Base-by-base conservation (phyloP, 2,113 vertebrate species). In the Pluvialis apricaria region DNA sequence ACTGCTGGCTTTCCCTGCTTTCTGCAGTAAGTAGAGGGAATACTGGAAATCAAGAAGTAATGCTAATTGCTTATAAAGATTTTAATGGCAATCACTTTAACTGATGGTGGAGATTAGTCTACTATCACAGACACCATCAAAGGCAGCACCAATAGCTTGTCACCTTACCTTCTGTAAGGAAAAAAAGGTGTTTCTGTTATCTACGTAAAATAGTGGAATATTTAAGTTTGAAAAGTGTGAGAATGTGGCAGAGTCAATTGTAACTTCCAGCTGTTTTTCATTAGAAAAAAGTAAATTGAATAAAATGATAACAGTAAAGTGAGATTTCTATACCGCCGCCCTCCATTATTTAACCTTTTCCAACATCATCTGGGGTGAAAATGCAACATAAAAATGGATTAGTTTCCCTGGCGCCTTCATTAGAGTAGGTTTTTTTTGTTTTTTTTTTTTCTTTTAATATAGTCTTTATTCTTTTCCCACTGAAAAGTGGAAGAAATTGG, bases 31-130 rank as follows among this genome's bases (percentile, higher is more conserved):
- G 65, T 8, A 82, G 52, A 79, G 22, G 54, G 61, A 94, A 91
- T 82, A 69, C 65, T 75, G 70, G 77, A 92, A 91, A 69, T 86
- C 69, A 6, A 81, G 80, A 61, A 91, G 81, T 95, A 94, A 93
- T 89, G 83, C 77, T 95, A 97, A 96, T 97, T 95, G 83, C 77
- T 96, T 93, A 82, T 96, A 96, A 95, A 96, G 94, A 96, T 95
- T 96, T 97, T 96, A 95, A 95, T 94, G 94, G 78, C 94, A 97
- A 91, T 95, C 94, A 92, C 77, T 92, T 86, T 93, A 96, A 96
- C 92, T 94, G 95, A 92, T 94, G 88, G 52, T 73, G 78, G 79
- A 95, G 95, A 93, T 94, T 92, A 96, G 76, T 91, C 69, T 78
- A 5, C 77, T 95, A 91, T 91, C 91, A 70, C 80, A 94, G 60